Evolutionary conservation across 2,797 vertebrate species (phyloP).

Genomic region (Hephaestus fuliginosus): DNA sequence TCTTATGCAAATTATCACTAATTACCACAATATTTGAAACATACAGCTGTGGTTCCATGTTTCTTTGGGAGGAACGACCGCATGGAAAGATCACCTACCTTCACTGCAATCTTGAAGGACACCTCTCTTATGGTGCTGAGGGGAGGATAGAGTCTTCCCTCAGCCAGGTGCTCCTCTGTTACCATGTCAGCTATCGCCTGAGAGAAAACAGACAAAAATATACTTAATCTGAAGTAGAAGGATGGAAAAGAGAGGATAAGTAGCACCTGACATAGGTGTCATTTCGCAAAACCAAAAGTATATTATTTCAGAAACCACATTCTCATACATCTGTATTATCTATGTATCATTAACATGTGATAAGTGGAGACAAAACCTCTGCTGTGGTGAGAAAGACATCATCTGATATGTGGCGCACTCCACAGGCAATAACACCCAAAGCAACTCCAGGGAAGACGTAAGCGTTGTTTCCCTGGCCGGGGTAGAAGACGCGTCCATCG

Average conservation of each 20-base stretch:
- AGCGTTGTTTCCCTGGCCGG: constrained; percentile 98
- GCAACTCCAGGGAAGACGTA: constrained; percentile 98
- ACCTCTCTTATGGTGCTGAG: constrained; percentile 94
- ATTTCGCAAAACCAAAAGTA: background rate
- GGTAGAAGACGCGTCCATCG: constrained; percentile 92
- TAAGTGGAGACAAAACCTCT: constrained; percentile 85
- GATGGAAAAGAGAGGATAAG: background rate
- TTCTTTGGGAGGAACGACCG: background rate
- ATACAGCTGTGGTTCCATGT: too few species aligned
- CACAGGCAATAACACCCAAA: constrained; percentile 92
- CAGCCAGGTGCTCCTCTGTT: constrained; percentile 93
- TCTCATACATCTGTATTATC: background rate
- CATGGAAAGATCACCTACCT: constrained; percentile 80
- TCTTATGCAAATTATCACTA: background rate
- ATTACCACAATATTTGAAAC: background rate
- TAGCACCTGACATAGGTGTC: background rate
- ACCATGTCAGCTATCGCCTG: constrained; percentile 94
- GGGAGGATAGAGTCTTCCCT: constrained; percentile 96
- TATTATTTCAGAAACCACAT: background rate
- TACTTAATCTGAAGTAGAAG: background rate
- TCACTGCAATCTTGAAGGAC: constrained; percentile 96
- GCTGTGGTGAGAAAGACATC: constrained; percentile 97
- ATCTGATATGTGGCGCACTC: constrained; percentile 94
- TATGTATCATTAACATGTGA: background rate
- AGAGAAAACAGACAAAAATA: constrained; percentile 38